phyloP scores from a whole-genome alignment of 2,888 invertebrate species.

The Sepiola atlantica region DNA sequence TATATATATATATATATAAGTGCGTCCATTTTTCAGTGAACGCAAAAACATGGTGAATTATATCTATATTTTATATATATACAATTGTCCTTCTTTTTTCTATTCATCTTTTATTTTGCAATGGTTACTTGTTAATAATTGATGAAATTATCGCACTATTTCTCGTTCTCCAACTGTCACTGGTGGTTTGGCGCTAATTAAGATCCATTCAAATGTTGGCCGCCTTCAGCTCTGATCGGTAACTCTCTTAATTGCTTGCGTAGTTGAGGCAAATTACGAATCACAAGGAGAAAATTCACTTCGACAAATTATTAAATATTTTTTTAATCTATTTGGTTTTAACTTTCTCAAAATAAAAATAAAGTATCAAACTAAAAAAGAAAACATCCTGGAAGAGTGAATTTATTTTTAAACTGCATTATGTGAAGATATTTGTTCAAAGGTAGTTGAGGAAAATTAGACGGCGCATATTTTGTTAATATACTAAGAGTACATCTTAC shows the following conservation, averaged over 20 bases:
- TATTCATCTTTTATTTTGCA: background rate
- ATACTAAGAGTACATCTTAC: too few species aligned
- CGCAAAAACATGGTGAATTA: background rate
- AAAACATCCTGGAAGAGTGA: too few species aligned
- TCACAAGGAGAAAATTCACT: background rate
- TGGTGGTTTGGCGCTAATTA: background rate
- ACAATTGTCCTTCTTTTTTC: background rate
- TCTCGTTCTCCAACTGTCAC: background rate
- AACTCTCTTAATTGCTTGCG: background rate
- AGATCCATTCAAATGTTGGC: background rate
- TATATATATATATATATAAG: background rate
- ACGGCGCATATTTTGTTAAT: too few species aligned
- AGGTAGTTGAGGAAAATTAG: too few species aligned
- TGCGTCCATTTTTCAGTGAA: too few species aligned
- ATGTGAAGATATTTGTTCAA: too few species aligned
- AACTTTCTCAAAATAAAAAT: background rate
- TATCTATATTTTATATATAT: background rate
- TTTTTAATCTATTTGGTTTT: background rate
- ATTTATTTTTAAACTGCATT: too few species aligned
- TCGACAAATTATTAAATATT: background rate
- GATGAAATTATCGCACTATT: background rate
- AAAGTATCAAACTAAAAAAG: background rate
- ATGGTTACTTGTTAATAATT: background rate
- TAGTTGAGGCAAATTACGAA: background rate
- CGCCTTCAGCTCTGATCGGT: background rate